Evolutionary conservation across 2,888 invertebrate genomes (phyloP), one percentile per base, ranked within the genome.

Genomic region (Drosophila colorata): DNA sequence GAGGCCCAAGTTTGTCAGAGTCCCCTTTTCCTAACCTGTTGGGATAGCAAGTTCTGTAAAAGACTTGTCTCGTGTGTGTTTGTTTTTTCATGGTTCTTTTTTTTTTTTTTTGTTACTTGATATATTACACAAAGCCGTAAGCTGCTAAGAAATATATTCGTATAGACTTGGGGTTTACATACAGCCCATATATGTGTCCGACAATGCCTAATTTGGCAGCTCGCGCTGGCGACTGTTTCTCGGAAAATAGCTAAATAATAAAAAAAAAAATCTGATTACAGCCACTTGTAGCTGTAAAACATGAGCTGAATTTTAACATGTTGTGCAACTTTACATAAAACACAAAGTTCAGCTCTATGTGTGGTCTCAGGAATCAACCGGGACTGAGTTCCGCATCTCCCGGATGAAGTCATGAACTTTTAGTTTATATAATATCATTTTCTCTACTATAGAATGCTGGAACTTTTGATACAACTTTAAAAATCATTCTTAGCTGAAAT

Each of bases 11-110:
- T 60, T 68, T 58, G 65, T 49, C 28, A 20, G 38, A 28, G 28
- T 25, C 48, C 56, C 63, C 41, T 49, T 58, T 31, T 43, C 9
- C n/a, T 28, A 66, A 47, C 63, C 40, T 67, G 47, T 53, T 64
- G 44, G 20, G 13, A 44, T 28, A 74, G 67, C 87, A 72, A 72
- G 87, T 83, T 86, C 80, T 80, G 48, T 71, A 56, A 66, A 35
- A 52, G 63, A 80, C 71, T 69, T 80, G 77, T 71, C 18, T 23
- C 69, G 61, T 63, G 58, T 46, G 63, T 55, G 28, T 28, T 11
- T 14, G 5, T 7, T 23, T 13, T 35, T 13, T 6, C n/a, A n/a
- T n/a, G n/a, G n/a, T 38, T 14, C 33, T n/a, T 37, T 16, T 43
- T 16, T 63, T 8, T 28, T 13, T 46, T 46, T 64, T 73, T 55